Evolutionary conservation across 1,140 invertebrate genomes (phyloP), one percentile per base, ranked within the genome.

Genomic region (Pseudachorutes palmiensis): DNA sequence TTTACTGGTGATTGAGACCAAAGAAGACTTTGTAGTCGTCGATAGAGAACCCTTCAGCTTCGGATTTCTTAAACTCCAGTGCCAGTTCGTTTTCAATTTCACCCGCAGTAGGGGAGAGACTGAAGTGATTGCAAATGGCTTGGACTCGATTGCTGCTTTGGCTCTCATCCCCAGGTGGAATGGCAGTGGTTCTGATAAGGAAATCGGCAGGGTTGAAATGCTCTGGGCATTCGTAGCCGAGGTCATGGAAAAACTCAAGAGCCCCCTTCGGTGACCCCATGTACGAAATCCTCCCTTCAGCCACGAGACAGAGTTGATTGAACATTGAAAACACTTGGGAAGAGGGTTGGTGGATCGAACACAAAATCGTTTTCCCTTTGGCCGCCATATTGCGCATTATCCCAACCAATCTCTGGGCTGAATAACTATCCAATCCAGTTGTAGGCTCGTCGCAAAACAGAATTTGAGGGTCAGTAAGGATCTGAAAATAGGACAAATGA

Each of bases 271-370:
- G 26, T 5, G 29, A 9, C 14, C 71, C 71, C 14, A 72, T 31
- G 30, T 70, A 72, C 31, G 71, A 68, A 2, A 65, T 72, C 26
- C 71, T 24, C 2, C 93, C 93, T 64, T 85, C 85, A 2, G 90
- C 82, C 64, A 95, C 77, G 19, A 94, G 77, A 24, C 92, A 81
- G 16, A 92, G 83, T 75, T 88, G 82, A 65, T 91, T 85, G 77
- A 94, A 94, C 62, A 90, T 79, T 72, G 88, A 84, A 72, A 91
- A 90, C 3, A 93, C 82, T 67, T 88, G 87, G 2, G 90, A 92
- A 5, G 89, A 88, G 0, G 91, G 91, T 75, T 94, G 91, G 79
- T 94, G 91, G 33, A 94, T 87, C 0, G 90, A 89, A 73, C 89
- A 90, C 26, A 94, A 83, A 12, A 93, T 85, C 36, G 89, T 85